Evolutionary conservation across 2,888 invertebrate genomes (phyloP), one percentile per base, ranked within the genome.

Genomic region (Osmoderma eremita): DNA sequence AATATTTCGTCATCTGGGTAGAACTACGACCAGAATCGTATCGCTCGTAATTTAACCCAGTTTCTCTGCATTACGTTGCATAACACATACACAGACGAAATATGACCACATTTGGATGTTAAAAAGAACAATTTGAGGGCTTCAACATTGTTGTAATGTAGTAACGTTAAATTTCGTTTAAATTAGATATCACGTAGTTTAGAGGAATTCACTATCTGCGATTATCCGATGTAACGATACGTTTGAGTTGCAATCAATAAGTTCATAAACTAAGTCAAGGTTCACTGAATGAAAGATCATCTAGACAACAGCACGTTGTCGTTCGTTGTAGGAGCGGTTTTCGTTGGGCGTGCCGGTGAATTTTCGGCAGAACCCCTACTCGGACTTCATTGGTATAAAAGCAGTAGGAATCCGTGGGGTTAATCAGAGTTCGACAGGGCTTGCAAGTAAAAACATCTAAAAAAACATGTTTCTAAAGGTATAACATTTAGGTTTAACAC

Each of bases 391-490:
- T 53, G 18, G 51, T 63, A 63, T 63, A 63, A 50, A 63, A 63
- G 63, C 30, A 10, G 41, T 1, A 5, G 10, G 13, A 10, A 17
- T 39, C 24, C 1, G 5, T 15, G 22, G 39, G 48, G 41, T 66
- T 58, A 17, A 56, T 49, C 50, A 66, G n/a, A 66, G 36, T 61
- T 58, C 51, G 56, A 61, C 45, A 17, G 15, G 58, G 17, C 30
- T 61, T 61, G 36, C 49, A 49, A 41, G 49, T 13, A 53, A 38
- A 48, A 48, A 65, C 39, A 65, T 2, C n/a, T 30, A 65, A 38
- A 58, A n/a, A n/a, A 66, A 51, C 20, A 63, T 67, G 67, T 24
- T 41, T 49, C 45, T 67, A 39, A 63, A 63, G 63, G 67, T 67
- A 56, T 39, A 39, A 24, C 18, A 24, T 15, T 51, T 17, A 15